Percentiles rank a stretch among this genome's conserved stretches.
Evolutionary conservation across 2,888 invertebrate species (phyloP).

Genomic region (Zhuqinia jingwanae): DNA sequence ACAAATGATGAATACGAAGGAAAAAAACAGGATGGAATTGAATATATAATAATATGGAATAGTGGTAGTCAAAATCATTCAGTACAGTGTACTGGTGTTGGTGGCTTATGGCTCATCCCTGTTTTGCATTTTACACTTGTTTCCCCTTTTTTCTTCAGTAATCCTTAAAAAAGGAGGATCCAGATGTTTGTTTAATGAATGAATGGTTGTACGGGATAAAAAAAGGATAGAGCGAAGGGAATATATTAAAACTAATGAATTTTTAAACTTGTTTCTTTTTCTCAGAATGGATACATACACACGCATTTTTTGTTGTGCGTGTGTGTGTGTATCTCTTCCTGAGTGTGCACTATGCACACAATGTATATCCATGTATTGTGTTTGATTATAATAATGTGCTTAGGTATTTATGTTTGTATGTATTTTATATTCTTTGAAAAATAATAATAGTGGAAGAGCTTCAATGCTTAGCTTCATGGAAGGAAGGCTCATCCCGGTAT

Average conservation of each 20-base stretch:
- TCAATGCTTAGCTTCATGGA: slow-evolving; percentile 95
- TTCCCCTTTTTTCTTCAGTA: slow-evolving; percentile 31
- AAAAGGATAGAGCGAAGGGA: slow-evolving; percentile 21
- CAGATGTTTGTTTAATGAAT: slow-evolving; percentile 69
- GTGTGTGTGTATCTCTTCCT: too few species aligned
- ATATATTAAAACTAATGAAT: slow-evolving; percentile 70
- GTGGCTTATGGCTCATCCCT: slow-evolving; percentile 49
- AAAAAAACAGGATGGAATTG: background rate
- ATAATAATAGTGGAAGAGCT: slow-evolving; percentile 90
- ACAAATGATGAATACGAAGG: background rate
- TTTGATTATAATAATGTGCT: background rate
- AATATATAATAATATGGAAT: too few species aligned
- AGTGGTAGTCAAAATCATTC: background rate
- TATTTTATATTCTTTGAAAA: slow-evolving; percentile 28
- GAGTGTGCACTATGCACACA: too few species aligned
- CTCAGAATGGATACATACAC: background rate
- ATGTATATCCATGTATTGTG: background rate
- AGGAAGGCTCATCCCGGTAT: slow-evolving; percentile 95
- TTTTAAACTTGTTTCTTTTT: slow-evolving; percentile 67
- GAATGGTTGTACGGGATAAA: slow-evolving; percentile 44
- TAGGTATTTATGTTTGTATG: background rate
- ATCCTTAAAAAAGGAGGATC: slow-evolving; percentile 56
- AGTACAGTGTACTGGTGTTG: too few species aligned
- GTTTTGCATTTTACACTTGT: slow-evolving; percentile 69
- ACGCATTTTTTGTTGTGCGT: background rate